A percentile compares a stretch with the other conserved stretches of the same genome.
These are phyloP conservation scores for Mormyrus hasselquistii DNA, from an alignment of 2,797 vertebrate species.

Conservation along the genomic window DNA sequence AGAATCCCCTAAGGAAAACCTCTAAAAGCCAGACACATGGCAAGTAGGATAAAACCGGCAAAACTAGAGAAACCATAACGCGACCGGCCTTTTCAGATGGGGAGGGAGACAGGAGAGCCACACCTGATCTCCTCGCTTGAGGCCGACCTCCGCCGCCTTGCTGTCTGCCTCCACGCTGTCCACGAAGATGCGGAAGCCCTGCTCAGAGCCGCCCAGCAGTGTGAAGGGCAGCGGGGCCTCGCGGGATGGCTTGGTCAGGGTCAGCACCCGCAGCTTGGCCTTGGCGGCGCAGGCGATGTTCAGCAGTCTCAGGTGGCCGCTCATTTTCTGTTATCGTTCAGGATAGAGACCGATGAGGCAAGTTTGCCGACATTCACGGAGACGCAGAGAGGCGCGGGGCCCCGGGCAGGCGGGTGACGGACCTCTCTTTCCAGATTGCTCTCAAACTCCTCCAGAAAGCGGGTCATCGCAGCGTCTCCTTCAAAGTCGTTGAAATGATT, in stretches of 20 bases:
- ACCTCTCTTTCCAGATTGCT: conserved; percentile 98
- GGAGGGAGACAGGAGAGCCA: neutral
- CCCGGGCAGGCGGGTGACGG: conserved; percentile 30
- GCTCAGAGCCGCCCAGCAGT: conserved; percentile 90
- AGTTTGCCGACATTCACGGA: neutral
- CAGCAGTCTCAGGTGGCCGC: conserved; percentile 92
- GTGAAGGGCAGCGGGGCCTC: conserved; percentile 90
- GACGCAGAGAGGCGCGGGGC: neutral
- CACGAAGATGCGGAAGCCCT: conserved; percentile 94
- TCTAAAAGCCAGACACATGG: neutral
- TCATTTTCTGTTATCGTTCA: conserved; percentile 81
- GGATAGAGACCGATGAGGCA: neutral
- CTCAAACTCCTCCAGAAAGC: conserved; percentile 96
- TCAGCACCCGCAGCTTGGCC: conserved; percentile 90
- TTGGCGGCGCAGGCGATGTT: conserved; percentile 98
- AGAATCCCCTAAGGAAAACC: neutral
- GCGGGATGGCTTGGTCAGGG: conserved; percentile 88
- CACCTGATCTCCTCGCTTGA: conserved; percentile 97
- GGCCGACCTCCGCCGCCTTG: conserved; percentile 89
- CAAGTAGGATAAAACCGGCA: neutral
- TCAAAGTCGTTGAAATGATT: conserved; percentile 99
- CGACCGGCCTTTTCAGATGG: neutral
- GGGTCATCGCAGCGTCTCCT: conserved; percentile 92
- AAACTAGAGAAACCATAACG: neutral
- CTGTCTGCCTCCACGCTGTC: conserved; percentile 88